phyloP scores from a whole-genome alignment of 1,140 invertebrate genomes.

The Ostrea denselamellosa region DNA sequence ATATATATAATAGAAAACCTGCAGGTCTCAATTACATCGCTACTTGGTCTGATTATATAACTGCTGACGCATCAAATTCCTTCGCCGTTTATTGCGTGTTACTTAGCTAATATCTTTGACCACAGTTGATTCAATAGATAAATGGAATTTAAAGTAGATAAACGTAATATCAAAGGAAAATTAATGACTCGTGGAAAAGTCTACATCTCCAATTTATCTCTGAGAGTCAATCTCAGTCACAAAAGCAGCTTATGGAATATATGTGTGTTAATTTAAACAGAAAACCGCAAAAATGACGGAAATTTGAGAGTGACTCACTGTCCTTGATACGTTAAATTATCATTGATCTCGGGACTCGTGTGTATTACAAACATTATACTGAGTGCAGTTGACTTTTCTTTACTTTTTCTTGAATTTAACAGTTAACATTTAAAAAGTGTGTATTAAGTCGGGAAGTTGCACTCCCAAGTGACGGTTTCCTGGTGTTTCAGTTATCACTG shows the following conservation, averaged over 20 bases:
- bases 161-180: not conserved
- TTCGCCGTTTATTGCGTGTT: not conserved
- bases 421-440: too few relatives aligned
- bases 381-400: not conserved
- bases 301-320: not conserved
- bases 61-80: conserved; percentile 9
- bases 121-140: conserved; percentile 2
- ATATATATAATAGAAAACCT: too few relatives aligned
- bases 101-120: not conserved
- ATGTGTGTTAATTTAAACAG: conserved; percentile 7
- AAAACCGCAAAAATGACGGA: conserved; percentile 37
- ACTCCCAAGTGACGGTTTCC: too few relatives aligned
- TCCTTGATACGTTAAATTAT: not conserved
- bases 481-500: too few relatives aligned
- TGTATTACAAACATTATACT: not conserved
- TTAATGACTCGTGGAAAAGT: not conserved
- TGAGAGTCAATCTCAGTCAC: not conserved
- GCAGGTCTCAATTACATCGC: too few relatives aligned
- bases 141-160: not conserved
- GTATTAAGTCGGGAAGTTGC: too few relatives aligned
- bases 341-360: not conserved
- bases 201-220: conserved; percentile 3
- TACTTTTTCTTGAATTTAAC: too few relatives aligned
- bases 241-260: not conserved
- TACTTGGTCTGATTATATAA: not conserved